phyloP scores from a whole-genome alignment of 1,140 invertebrate species.

The Teleopsis dalmanni region DNA sequence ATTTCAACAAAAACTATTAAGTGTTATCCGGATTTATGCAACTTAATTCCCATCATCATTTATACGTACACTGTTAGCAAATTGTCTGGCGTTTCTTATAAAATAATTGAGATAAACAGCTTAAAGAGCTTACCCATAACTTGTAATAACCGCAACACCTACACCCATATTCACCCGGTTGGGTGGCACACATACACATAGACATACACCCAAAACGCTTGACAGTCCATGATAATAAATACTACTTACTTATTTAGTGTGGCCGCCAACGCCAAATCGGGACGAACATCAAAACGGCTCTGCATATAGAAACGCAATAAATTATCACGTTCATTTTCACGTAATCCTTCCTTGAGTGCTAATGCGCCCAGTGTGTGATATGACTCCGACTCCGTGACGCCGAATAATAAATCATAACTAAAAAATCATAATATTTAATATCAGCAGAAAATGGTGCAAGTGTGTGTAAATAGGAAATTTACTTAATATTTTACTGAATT shows the following conservation, averaged over 20 bases:
- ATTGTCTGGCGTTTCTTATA: no score
- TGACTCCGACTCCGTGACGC: slow-evolving; percentile 80
- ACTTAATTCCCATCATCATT: no score
- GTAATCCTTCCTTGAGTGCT: slow-evolving; percentile 70
- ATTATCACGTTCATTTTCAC: slow-evolving; percentile 67
- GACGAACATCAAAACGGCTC: slow-evolving; percentile 54
- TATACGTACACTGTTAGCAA: no score
- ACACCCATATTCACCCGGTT: no score
- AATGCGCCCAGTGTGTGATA: slow-evolving; percentile 62
- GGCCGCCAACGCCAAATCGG: slow-evolving; percentile 54
- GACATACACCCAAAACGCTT: no score
- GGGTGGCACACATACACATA: no score
- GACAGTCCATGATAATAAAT: no score
- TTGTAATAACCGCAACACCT: no score
- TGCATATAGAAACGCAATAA: slow-evolving; percentile 69
- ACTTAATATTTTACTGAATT: background rate
- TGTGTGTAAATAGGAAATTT: background rate
- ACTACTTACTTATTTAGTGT: slow-evolving; percentile 60
- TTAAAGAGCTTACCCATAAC: no score
- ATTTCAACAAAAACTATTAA: no score
- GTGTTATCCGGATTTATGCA: no score
- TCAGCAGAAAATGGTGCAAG: background rate
- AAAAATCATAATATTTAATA: slow-evolving; percentile 13
- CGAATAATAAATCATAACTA: slow-evolving; percentile 82
- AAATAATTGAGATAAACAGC: no score